Evolutionary conservation across 2,797 vertebrate species (phyloP).

Genomic region (Eleutherodactylus coqui): DNA sequence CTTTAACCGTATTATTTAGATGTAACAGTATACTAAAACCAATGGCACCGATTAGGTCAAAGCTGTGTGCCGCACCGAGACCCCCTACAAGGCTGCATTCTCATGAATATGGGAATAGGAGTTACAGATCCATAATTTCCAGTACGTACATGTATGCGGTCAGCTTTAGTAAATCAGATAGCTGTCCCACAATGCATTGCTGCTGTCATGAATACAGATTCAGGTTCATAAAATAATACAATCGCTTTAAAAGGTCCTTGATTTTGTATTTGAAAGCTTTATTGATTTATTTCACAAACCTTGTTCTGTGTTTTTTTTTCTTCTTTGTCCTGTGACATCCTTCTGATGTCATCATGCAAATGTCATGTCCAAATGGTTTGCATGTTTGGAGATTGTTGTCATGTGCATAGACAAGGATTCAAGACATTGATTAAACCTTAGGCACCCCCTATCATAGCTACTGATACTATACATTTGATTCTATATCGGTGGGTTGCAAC

Average conservation of each 20-base stretch:
- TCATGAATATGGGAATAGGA: neutral
- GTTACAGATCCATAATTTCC: neutral
- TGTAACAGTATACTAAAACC: neutral
- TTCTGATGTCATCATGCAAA: slow-evolving; percentile 52
- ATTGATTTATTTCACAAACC: slow-evolving; percentile 51
- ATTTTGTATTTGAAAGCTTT: slow-evolving; percentile 57
- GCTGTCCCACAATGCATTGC: slow-evolving; percentile 16
- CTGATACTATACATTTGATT: slow-evolving; percentile 72
- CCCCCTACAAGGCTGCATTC: neutral
- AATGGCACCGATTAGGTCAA: neutral
- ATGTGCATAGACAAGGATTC: slow-evolving; percentile 58
- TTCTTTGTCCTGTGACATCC: neutral
- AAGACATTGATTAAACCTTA: slow-evolving; percentile 61
- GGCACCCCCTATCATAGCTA: slow-evolving; percentile 78
- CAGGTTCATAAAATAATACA: slow-evolving; percentile 22
- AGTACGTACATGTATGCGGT: neutral
- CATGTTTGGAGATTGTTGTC: slow-evolving; percentile 35
- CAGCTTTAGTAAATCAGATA: neutral
- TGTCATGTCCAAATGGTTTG: slow-evolving; percentile 38
- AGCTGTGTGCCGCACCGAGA: neutral
- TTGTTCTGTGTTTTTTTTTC: slow-evolving; percentile 2
- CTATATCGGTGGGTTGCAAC: slow-evolving; percentile 60
- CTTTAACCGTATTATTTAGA: neutral
- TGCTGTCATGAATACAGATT: slow-evolving; percentile 9
- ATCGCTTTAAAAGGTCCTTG: slow-evolving; percentile 10